Evolutionary conservation across 2,113 vertebrate species (phyloP).

Genomic region (Notothenia coriiceps): DNA sequence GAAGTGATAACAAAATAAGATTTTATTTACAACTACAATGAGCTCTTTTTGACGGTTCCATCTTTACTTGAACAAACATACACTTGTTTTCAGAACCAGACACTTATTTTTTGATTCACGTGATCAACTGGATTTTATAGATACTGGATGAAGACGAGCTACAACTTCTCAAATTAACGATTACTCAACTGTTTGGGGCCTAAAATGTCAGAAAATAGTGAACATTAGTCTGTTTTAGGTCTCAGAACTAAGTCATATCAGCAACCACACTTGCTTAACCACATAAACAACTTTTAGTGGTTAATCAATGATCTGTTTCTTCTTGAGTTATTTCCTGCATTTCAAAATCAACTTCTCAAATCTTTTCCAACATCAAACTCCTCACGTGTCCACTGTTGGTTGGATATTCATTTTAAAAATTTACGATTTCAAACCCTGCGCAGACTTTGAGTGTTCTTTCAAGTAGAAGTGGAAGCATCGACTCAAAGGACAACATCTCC

Average conservation of each 20-base stretch:
- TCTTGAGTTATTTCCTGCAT: neutral
- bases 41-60: no score
- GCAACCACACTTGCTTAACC: no score
- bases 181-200: neutral
- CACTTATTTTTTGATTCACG: no score
- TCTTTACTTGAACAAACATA: no score
- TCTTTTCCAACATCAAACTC: neutral
- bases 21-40: no score
- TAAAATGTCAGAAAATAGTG: neutral
- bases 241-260: no score
- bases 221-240: no score
- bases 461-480: slow-evolving; percentile 5
- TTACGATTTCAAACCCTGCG: neutral
- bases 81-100: no score
- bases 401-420: neutral
- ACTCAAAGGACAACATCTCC: slow-evolving; percentile 30
- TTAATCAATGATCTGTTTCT: neutral
- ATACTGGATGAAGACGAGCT: neutral
- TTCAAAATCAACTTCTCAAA: neutral
- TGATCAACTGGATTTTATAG: neutral
- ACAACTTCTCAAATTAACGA: neutral
- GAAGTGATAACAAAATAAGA: no score
- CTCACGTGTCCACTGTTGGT: neutral
- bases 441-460: slow-evolving; percentile 2
- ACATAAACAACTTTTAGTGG: no score